Evolutionary conservation across 1,140 invertebrate genomes (phyloP).

Genomic region (Caerostris extrusa): DNA sequence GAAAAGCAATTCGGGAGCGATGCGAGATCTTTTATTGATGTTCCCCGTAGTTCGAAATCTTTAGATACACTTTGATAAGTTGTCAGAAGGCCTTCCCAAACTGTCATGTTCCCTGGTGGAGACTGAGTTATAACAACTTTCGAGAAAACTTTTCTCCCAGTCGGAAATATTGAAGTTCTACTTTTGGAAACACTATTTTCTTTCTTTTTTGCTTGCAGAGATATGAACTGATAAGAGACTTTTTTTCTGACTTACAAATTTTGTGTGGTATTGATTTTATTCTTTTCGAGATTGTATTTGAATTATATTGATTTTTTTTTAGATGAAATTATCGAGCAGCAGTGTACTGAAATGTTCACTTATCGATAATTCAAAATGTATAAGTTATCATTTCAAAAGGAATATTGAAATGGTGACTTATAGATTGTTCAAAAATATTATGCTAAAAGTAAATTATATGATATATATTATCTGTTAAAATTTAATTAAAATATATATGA

Average conservation of each 20-base stretch:
- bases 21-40: not conserved
- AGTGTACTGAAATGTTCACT: not conserved
- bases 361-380: not conserved
- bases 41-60: slow-evolving; percentile 6
- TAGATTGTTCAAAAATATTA: too few species aligned
- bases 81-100: not conserved
- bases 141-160: not conserved
- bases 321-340: not conserved
- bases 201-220: too few species aligned
- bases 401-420: too few species aligned
- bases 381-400: too few species aligned
- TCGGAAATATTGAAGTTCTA: not conserved
- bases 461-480: too few species aligned
- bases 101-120: not conserved
- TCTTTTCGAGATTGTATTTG: too few species aligned
- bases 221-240: too few species aligned
- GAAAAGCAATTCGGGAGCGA: not conserved
- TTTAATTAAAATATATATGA: too few species aligned
- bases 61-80: not conserved
- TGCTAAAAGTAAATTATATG: too few species aligned
- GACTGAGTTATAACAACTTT: not conserved
- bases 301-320: not conserved
- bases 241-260: too few species aligned
- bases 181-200: not conserved
- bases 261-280: too few species aligned